Base-by-base conservation (phyloP, 2,113 vertebrate genomes). In the Trematocara stigmaticum region DNA sequence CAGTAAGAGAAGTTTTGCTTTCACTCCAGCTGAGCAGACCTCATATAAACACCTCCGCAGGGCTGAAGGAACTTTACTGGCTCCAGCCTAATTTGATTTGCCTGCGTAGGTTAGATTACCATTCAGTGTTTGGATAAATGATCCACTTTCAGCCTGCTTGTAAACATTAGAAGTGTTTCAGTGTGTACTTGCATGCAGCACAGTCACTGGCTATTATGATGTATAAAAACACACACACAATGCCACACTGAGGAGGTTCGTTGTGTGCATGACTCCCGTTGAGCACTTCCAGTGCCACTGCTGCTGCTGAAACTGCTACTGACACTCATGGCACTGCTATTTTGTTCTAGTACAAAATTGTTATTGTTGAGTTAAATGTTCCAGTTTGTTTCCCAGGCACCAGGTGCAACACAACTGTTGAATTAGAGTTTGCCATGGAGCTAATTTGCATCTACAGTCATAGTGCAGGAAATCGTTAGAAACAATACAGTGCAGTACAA, bases 31-130 rank as follows among this genome's bases (percentile, higher is more conserved):
- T 84, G 85, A 86, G 86, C 88, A 86, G 88, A 52, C 78, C 80
- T 90, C 87, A 40, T 84, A 88, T 85, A 91, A 94, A 93, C 91
- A 91, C 85, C 90, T 87, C 86, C 3, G 12, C 66, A 3, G 69
- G 74, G 82, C 86, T 56, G 42, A 78, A 89, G 80, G 38, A 40
- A 90, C 88, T 88, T 85, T 10, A 51, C 86, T 84, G 85, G 87
- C 91, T 94, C 78, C 82, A 34, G 38, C 38, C 80, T 87, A 90
- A 88, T 93, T 87, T 84, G 82, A 93, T 92, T 92, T 90, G 74
- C 82, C 76, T 87, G 66, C 79, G 23, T 87, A 85, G 66, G 82
- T 88, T 87, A 83, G 66, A 90, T 90, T 87, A 83, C 52, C 66
- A 79, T 84, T 92, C 93, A 79, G 76, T 78, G 85, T 86, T 89